Percentiles rank a stretch among this genome's conserved stretches.
Conservation (phyloP, 1,140 invertebrate genomes). For the Trichonephila inaurata region DNA sequence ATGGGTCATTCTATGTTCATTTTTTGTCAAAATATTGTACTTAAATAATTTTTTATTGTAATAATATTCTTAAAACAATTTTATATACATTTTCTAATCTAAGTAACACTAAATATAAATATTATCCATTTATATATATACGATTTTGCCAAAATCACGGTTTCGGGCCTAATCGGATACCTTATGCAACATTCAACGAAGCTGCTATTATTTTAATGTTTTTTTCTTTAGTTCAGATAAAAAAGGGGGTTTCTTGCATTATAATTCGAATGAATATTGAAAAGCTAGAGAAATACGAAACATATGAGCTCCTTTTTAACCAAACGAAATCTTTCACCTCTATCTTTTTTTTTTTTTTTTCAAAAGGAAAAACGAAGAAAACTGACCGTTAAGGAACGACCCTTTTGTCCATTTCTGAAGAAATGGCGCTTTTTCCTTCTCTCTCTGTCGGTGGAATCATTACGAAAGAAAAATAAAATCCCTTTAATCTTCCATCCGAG, state of each 20-base stretch:
- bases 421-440: conserved; percentile 45
- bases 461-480: conserved; percentile 72
- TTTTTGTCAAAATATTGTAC: no score
- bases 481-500: conserved; percentile 68
- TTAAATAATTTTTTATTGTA: no score
- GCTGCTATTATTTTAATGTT: no score
- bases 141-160: no score
- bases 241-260: not conserved
- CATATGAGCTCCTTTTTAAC: conserved; percentile 31
- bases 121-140: no score
- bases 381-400: conserved; percentile 67
- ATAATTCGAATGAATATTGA: not conserved
- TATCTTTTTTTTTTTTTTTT: conserved; percentile 65
- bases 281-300: not conserved
- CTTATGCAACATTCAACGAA: no score
- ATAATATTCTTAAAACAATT: no score
- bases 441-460: conserved; percentile 46
- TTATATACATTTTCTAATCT: no score
- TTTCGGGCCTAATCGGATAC: no score
- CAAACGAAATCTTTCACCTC: conserved; percentile 40
- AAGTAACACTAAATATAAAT: no score
- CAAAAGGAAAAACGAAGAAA: conserved; percentile 47
- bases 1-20: no score
- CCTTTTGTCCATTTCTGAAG: conserved; percentile 64
- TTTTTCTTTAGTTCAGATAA: no score